Evolutionary conservation across 2,797 vertebrate genomes (phyloP), one percentile per base, ranked within the genome.

Genomic region (Enteromius treurensis): DNA sequence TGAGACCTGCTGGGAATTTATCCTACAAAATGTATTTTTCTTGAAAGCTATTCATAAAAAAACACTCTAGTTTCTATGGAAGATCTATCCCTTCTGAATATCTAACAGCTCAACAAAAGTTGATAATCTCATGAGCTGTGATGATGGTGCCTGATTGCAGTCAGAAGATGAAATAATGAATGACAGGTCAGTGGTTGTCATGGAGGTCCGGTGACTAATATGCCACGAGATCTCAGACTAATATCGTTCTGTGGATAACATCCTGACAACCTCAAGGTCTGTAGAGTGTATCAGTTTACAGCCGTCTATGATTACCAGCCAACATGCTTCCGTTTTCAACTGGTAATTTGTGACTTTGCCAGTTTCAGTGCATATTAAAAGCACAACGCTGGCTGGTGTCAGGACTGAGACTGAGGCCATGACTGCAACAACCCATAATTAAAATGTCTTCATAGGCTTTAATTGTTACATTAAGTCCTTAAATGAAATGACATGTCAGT

Each of bases 261-360:
- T 81, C 79, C 58, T 65, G 70, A 51, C 69, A 81, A 60, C 40
- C 21, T 75, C 69, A 49, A 82, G 70, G 58, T 13, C 37, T 71
- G 53, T 2, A 10, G 17, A 32, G 37, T 51, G 6, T 19, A 80
- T 80, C 67, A 60, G 13, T 71, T 40, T 5, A 15, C 17, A 42
- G 17, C 19, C 29, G 67, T 32, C 49, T 1, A 11, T 67, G 71
- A 26, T 82, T 67, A 75, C 60, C 47, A 40, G 58, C n/a, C 32
- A 42, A n/a, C 79, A 45, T n/a, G 23, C 70, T 71, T 80, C 45
- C n/a, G 4, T 62, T 62, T 64, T 53, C 34, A 67, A 21, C 40
- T 29, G 58, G 23, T 64, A 2, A 17, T 62, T 76, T 51, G 32
- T 11, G 4, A 79, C 19, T 53, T 53, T 80, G 34, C 10, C 10